These are phyloP conservation scores for Cordylochernes scorpioides DNA, from an alignment of 2,888 invertebrate species.

Conservation along the genomic window DNA sequence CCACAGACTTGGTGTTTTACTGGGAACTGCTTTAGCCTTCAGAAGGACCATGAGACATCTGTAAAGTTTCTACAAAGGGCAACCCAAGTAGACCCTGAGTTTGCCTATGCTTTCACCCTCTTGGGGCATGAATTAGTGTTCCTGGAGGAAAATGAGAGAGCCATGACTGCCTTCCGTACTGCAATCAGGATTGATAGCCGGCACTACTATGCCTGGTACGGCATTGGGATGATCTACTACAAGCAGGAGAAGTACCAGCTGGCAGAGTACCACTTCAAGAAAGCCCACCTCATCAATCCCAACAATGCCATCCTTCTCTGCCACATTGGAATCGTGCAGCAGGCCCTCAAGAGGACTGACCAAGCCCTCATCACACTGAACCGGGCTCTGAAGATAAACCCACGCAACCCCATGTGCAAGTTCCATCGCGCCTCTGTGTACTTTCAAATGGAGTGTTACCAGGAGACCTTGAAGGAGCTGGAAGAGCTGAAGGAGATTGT, in stretches of 20 bases:
- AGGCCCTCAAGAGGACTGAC: constrained; percentile 64
- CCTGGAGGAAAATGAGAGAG: constrained; percentile 87
- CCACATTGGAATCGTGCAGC: constrained; percentile 82
- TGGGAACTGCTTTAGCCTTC: constrained; percentile 86
- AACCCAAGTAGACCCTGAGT: constrained; percentile 72
- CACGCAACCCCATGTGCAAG: constrained; percentile 74
- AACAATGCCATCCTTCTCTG: constrained; percentile 78
- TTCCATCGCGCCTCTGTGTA: constrained; percentile 86
- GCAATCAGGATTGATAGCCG: constrained; percentile 67
- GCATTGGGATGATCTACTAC: constrained; percentile 85
- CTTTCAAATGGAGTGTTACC: constrained; percentile 56
- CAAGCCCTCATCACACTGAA: constrained; percentile 56
- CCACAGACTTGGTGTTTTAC: constrained; percentile 71
- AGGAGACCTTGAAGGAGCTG: constrained; percentile 68
- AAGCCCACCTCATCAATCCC: constrained; percentile 70
- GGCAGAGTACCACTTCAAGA: constrained; percentile 68
- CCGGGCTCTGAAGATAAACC: constrained; percentile 54
- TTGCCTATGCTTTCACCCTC: constrained; percentile 82
- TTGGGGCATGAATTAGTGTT: constrained; percentile 88
- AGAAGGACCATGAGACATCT: constrained; percentile 91
- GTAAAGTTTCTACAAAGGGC: constrained; percentile 93
- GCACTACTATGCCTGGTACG: constrained; percentile 97
- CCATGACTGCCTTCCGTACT: constrained; percentile 71
- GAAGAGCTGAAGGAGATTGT: constrained; percentile 73
- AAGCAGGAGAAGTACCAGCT: constrained; percentile 80